Conservation (phyloP, 2,113 vertebrate species). For the Guaruba guarouba region DNA sequence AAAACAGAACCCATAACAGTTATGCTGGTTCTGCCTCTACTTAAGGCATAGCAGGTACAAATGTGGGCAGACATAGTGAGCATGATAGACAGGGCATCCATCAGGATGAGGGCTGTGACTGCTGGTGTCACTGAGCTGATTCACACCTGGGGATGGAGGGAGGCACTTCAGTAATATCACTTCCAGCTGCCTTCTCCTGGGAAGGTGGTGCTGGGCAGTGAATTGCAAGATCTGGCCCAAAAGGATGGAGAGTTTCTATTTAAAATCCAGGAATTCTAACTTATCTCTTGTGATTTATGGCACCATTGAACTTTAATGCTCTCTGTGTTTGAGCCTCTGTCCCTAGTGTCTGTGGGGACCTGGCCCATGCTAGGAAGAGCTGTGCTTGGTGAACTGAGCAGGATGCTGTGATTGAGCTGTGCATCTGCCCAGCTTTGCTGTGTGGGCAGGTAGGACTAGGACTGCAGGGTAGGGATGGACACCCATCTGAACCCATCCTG, state of each 20-base stretch:
- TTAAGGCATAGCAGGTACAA: neutral
- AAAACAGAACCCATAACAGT: neutral
- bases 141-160: neutral
- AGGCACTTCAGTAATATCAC: neutral
- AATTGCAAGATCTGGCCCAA: neutral
- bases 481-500: neutral
- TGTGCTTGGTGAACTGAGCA: neutral
- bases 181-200: neutral
- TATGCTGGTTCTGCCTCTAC: neutral
- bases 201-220: neutral
- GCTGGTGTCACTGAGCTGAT: neutral
- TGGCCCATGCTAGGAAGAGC: neutral
- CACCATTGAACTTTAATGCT: neutral
- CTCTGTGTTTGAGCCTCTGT: neutral
- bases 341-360: neutral
- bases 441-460: neutral
- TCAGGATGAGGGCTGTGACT: fast-evolving
- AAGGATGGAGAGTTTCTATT: neutral
- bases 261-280: neutral
- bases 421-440: neutral
- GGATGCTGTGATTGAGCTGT: neutral
- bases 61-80: fast-evolving
- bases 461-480: neutral
- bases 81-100: neutral
- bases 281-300: neutral